Evolutionary conservation across 2,888 invertebrate species (phyloP).

Genomic region (Spodoptera littoralis): DNA sequence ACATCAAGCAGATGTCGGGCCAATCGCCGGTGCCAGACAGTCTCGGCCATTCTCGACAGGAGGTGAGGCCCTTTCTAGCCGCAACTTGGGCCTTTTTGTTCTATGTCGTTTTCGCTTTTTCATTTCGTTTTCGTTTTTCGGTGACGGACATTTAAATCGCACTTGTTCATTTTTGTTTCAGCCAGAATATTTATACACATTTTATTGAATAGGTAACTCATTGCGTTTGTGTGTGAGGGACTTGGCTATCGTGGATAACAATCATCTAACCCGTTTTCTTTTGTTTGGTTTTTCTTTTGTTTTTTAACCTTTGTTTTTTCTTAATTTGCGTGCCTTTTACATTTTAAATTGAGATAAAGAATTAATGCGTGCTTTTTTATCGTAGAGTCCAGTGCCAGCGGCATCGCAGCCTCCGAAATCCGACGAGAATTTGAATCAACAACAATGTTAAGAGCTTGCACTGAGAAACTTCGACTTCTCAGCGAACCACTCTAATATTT

Average conservation of each 20-base stretch:
- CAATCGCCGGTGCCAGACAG: conserved; percentile 80
- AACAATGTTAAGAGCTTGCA: conserved; percentile 84
- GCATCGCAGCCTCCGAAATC: conserved; percentile 89
- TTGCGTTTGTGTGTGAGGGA: conserved; percentile 55
- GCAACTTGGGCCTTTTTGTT: conserved; percentile 54
- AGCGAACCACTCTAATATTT: conserved; percentile 66
- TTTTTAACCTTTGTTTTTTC: conserved; percentile 52
- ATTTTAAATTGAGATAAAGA: background rate
- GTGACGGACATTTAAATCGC: conserved; percentile 71
- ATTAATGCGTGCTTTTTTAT: conserved; percentile 67
- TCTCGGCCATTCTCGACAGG: conserved; percentile 81
- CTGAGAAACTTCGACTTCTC: conserved; percentile 57
- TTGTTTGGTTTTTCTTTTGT: conserved; percentile 56
- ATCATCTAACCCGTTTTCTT: conserved; percentile 50
- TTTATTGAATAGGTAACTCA: conserved; percentile 79
- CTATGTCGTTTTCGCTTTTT: conserved; percentile 64
- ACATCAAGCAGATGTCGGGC: conserved; percentile 93
- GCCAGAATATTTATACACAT: conserved; percentile 86
- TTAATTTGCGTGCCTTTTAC: conserved; percentile 38
- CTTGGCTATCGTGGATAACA: conserved; percentile 58
- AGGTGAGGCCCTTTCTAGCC: conserved; percentile 79
- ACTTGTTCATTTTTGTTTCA: conserved; percentile 82
- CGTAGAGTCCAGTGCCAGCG: conserved; percentile 92
- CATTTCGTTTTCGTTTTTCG: conserved; percentile 57
- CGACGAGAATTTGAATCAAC: conserved; percentile 93